Evolutionary conservation across 2,888 invertebrate genomes (phyloP).

Genomic region (Pachydiplax longipennis): DNA sequence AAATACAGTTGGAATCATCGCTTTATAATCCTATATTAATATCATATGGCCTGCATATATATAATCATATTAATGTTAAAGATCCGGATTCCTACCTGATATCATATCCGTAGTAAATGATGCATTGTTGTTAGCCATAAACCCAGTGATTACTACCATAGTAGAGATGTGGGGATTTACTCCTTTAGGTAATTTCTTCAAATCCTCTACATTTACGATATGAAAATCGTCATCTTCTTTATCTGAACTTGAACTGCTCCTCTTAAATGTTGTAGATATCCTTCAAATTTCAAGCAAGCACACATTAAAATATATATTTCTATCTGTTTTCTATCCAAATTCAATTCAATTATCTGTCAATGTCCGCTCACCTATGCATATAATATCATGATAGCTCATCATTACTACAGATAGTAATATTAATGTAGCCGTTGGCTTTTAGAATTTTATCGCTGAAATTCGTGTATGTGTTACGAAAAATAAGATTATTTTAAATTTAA

Average conservation of each 20-base stretch:
- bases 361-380: not conserved
- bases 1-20: too few relatives aligned
- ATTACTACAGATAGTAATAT: not conserved
- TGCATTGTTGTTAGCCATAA: not conserved
- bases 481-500: too few relatives aligned
- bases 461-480: not conserved
- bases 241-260: not conserved
- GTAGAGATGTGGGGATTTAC: not conserved
- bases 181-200: not conserved
- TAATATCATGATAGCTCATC: not conserved
- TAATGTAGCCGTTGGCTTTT: too few relatives aligned
- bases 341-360: too few relatives aligned
- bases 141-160: not conserved
- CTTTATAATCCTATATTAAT: not conserved
- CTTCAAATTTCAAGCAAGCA: not conserved
- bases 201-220: not conserved
- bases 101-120: not conserved
- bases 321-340: too few relatives aligned
- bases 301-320: not conserved
- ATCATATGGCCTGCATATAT: not conserved
- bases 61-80: too few relatives aligned
- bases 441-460: too few relatives aligned
- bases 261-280: not conserved
- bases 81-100: not conserved
- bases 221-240: not conserved